phyloP scores from a whole-genome alignment of 2,888 invertebrate species.

The Neelides folsomi region DNA sequence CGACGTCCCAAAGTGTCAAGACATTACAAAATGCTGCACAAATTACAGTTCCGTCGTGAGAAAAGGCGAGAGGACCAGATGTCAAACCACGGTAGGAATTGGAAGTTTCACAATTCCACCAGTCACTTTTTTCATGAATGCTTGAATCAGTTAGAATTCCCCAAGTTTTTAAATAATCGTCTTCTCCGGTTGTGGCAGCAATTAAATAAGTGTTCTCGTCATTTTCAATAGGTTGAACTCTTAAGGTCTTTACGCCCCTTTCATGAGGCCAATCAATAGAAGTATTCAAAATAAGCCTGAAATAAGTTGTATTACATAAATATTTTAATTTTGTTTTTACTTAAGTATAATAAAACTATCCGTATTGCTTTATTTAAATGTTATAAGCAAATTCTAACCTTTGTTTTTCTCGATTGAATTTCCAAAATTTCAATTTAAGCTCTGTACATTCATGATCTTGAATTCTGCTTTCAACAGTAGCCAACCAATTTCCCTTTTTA shows the following conservation, averaged over 20 bases:
- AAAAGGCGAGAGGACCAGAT: conserved; percentile 50
- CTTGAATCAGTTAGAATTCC: conserved; percentile 45
- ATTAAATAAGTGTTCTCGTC: conserved; percentile 37
- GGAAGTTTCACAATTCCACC: conserved; percentile 53
- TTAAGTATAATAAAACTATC: too few relatives aligned
- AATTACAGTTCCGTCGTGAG: conserved; percentile 61
- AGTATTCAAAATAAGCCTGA: conserved; percentile 57
- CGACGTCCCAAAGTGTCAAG: conserved; percentile 56
- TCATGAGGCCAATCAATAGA: conserved; percentile 59
- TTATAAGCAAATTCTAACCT: conserved; percentile 39
- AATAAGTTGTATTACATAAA: too few relatives aligned
- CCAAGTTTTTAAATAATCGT: conserved; percentile 61
- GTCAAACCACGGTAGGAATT: conserved; percentile 50
- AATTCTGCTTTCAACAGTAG: conserved; percentile 43
- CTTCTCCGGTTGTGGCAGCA: conserved; percentile 53
- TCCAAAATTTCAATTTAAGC: conserved; percentile 62
- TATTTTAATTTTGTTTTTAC: too few relatives aligned
- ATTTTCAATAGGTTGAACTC: conserved; percentile 45
- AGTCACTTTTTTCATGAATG: conserved; percentile 44
- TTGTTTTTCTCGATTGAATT: conserved; percentile 46
- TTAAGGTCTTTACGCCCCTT: conserved; percentile 45
- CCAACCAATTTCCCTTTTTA: conserved; percentile 56
- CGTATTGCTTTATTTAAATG: too few relatives aligned
- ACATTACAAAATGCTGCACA: conserved; percentile 54
- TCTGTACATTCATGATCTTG: conserved; percentile 49